Evolutionary conservation across 1,140 invertebrate genomes (phyloP).

Genomic region (Melanaphis sacchari): DNA sequence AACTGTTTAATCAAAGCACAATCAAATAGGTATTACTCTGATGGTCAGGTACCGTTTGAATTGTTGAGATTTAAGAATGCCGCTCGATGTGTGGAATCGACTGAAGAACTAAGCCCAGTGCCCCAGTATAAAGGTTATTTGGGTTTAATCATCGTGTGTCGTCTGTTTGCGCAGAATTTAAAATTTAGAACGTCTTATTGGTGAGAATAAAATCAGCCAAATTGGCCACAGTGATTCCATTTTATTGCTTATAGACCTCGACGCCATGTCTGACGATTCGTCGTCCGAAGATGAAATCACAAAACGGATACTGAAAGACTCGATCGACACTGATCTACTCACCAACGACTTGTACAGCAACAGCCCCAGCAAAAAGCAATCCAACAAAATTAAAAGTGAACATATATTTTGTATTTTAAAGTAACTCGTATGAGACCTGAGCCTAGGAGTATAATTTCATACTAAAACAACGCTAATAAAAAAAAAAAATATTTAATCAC

Average conservation of each 20-base stretch:
- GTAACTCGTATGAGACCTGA: not conserved
- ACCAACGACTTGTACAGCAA: conserved; percentile 34
- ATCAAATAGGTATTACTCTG: no score
- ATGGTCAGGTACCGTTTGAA: no score
- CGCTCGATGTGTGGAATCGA: not conserved
- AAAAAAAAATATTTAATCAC: not conserved
- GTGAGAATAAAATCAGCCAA: not conserved
- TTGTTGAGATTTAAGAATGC: not conserved
- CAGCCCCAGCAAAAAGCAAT: not conserved
- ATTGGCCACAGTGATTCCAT: not conserved
- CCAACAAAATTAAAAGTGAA: not conserved
- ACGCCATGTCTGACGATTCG: conserved; percentile 20
- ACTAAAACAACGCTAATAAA: no score
- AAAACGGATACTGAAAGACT: conserved; percentile 29
- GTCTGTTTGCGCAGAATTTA: not conserved
- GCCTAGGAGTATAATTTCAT: not conserved
- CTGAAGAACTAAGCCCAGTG: not conserved
- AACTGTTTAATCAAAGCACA: no score
- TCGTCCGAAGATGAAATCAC: conserved; percentile 46
- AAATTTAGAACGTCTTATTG: not conserved
- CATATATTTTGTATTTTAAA: not conserved
- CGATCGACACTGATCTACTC: conserved; percentile 15
- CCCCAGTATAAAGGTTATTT: not conserved
- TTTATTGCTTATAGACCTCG: not conserved
- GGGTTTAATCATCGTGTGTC: not conserved